Conservation (phyloP, 2,113 vertebrate species). For the Arvicanthis niloticus region DNA sequence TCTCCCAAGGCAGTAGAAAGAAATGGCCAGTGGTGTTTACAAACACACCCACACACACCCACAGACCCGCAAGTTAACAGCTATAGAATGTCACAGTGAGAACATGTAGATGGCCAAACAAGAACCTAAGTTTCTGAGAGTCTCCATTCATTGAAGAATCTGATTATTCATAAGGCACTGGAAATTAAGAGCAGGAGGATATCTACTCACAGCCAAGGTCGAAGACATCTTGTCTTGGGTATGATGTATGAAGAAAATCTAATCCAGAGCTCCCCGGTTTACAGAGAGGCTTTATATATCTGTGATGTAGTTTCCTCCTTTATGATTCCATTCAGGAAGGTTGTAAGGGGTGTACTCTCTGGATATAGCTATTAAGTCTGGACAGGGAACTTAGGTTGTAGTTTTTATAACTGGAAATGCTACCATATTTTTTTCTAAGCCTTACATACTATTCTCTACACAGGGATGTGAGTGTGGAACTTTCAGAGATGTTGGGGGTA, state of each 20-base stretch:
- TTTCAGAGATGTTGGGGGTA: neutral
- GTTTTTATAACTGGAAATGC: neutral
- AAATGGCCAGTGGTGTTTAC: neutral
- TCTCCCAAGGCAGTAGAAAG: neutral
- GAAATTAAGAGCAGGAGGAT: neutral
- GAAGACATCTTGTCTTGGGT: neutral
- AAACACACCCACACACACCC: neutral
- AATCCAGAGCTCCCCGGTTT: neutral
- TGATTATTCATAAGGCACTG: conserved; percentile 19
- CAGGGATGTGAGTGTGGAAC: neutral
- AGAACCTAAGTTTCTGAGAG: neutral
- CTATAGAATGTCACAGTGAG: conserved; percentile 15
- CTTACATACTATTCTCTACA: neutral
- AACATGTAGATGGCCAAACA: neutral
- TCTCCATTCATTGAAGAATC: neutral
- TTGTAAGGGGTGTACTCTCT: neutral
- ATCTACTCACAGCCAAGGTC: neutral
- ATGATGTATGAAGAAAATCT: conserved; percentile 19
- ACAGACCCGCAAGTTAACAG: neutral
- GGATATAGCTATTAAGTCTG: neutral
- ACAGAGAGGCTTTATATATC: neutral
- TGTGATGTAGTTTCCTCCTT: neutral
- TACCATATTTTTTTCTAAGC: neutral
- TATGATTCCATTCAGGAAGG: neutral
- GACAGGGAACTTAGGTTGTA: neutral